phyloP scores from a whole-genome alignment of 2,888 invertebrate species.

The Lasioglossum oenotherae region DNA sequence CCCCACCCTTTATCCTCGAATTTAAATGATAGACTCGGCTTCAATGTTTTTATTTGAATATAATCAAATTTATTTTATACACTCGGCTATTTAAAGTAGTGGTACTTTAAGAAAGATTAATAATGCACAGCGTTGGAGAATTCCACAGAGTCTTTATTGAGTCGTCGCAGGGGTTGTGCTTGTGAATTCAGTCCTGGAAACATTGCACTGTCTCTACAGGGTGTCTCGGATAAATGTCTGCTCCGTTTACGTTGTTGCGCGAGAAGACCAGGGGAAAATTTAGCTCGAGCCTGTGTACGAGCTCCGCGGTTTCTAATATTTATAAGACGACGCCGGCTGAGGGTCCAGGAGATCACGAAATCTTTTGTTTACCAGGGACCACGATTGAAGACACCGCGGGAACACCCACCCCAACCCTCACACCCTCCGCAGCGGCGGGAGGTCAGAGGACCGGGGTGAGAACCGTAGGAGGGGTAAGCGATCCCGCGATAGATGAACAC shows the following conservation, averaged over 20 bases:
- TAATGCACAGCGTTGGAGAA: background rate
- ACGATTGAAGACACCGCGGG: constrained; percentile 81
- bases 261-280: background rate
- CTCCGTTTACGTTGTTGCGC: background rate
- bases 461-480: constrained; percentile 85
- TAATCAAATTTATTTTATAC: too few species aligned
- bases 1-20: background rate
- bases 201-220: background rate
- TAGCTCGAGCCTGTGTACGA: background rate
- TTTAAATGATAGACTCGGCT: background rate
- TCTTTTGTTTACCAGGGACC: constrained; percentile 72
- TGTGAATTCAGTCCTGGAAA: background rate
- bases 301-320: background rate
- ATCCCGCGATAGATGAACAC: constrained; percentile 97
- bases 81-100: background rate
- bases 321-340: background rate
- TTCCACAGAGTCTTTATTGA: background rate
- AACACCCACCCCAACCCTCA: constrained; percentile 79
- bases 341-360: background rate
- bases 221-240: background rate
- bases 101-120: background rate
- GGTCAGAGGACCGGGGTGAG: constrained; percentile 80
- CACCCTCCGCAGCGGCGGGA: constrained; percentile 79
- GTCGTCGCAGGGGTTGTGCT: background rate
- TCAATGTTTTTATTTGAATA: background rate